Evolutionary conservation across 2,113 vertebrate species (phyloP).

Genomic region (Mormyrus iriodes): DNA sequence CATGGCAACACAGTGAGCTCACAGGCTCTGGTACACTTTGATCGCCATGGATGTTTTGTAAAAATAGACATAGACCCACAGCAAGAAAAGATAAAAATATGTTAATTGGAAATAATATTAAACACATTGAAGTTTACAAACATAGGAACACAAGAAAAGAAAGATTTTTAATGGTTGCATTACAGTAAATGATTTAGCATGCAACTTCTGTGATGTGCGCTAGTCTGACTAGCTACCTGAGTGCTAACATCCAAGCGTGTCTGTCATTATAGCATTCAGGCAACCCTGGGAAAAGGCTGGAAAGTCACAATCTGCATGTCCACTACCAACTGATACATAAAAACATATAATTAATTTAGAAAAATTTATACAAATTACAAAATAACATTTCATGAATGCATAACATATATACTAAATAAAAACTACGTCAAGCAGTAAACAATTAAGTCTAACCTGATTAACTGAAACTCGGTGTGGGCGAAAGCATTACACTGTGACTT

Average conservation of each 20-base stretch:
- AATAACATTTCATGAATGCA: background rate
- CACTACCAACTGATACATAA: background rate
- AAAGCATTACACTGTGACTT: background rate
- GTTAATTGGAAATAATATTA: background rate
- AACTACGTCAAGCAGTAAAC: background rate
- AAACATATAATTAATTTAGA: background rate
- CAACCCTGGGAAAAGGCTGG: background rate
- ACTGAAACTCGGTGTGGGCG: background rate
- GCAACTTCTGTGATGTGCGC: background rate
- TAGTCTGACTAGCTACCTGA: background rate
- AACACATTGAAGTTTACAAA: background rate
- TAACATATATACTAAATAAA: background rate
- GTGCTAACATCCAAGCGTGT: background rate
- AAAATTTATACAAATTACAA: background rate
- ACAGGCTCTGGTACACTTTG: background rate
- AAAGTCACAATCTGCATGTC: background rate
- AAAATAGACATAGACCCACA: background rate
- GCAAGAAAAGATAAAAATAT: background rate
- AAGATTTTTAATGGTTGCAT: background rate
- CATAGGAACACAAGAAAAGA: background rate
- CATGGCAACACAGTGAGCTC: background rate
- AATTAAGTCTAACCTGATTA: background rate
- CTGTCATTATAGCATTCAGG: background rate
- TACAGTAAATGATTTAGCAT: background rate
- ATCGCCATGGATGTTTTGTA: background rate